Percentiles rank a stretch among this genome's conserved stretches.
These are phyloP conservation scores for Coracopsis vasa DNA, from an alignment of 2,113 vertebrate species.

Conservation along the genomic window DNA sequence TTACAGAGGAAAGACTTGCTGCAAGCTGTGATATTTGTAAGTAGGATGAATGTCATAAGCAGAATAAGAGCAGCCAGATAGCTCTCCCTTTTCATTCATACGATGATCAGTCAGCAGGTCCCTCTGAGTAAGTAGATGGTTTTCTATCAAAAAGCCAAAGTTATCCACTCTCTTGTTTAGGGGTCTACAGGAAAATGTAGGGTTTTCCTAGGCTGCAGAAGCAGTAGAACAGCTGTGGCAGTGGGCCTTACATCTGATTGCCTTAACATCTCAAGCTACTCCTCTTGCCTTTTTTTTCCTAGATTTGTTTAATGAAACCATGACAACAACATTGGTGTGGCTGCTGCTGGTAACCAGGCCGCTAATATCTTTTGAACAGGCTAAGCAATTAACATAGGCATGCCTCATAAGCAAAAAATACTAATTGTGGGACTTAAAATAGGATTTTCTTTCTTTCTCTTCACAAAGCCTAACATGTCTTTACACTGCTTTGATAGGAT, in stretches of 20 bases:
- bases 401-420: not conserved
- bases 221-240: not conserved
- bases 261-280: not conserved
- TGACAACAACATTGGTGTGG: not conserved
- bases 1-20: not conserved
- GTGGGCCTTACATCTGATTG: not conserved
- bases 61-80: not conserved
- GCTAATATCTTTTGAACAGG: not conserved
- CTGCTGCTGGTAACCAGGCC: not conserved
- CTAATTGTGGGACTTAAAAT: not conserved
- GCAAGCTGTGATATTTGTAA: not conserved
- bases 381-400: not conserved
- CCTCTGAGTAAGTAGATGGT: not conserved
- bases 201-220: not conserved
- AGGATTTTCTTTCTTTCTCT: not conserved
- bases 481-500: not conserved
- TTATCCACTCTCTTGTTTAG: not conserved
- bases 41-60: not conserved
- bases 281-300: not conserved
- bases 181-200: not conserved
- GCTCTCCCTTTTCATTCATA: not conserved
- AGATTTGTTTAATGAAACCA: not conserved
- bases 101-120: not conserved
- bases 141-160: not conserved
- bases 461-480: not conserved